These are phyloP conservation scores for Enteromius afrohamiltoni DNA, from an alignment of 2,797 vertebrate genomes.

Conservation along the genomic window DNA sequence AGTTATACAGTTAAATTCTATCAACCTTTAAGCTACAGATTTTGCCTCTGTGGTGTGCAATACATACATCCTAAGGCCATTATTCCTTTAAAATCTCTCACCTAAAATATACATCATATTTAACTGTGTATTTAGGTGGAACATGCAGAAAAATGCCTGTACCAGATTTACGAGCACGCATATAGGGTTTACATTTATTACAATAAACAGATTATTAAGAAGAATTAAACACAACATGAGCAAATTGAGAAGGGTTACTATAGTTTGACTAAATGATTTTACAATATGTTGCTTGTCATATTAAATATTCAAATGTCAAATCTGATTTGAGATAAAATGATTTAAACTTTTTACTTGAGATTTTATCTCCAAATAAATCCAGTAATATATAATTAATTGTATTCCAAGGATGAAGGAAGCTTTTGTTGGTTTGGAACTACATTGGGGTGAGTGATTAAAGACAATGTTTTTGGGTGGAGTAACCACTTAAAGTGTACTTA, in stretches of 20 bases:
- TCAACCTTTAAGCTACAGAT: not conserved
- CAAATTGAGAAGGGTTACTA: not conserved
- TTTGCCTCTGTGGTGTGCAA: not conserved
- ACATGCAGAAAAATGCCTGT: not conserved
- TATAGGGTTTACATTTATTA: not conserved
- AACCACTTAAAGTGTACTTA: no score
- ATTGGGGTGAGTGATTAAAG: no score
- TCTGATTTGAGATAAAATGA: not conserved
- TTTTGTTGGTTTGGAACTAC: no score
- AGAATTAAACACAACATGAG: not conserved
- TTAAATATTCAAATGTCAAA: not conserved
- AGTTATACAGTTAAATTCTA: not conserved
- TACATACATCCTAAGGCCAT: not conserved
- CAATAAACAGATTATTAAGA: not conserved
- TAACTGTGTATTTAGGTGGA: not conserved
- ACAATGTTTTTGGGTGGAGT: no score
- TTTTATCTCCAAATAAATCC: not conserved
- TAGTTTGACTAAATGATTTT: not conserved
- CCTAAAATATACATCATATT: not conserved
- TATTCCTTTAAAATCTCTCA: not conserved
- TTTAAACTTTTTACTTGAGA: not conserved
- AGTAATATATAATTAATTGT: no score
- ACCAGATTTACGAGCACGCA: not conserved
- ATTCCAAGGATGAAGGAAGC: no score
- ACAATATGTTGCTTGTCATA: not conserved